These are phyloP conservation scores for Vulpes ferrilata DNA, from an alignment of 2,113 vertebrate genomes.

Conservation along the genomic window DNA sequence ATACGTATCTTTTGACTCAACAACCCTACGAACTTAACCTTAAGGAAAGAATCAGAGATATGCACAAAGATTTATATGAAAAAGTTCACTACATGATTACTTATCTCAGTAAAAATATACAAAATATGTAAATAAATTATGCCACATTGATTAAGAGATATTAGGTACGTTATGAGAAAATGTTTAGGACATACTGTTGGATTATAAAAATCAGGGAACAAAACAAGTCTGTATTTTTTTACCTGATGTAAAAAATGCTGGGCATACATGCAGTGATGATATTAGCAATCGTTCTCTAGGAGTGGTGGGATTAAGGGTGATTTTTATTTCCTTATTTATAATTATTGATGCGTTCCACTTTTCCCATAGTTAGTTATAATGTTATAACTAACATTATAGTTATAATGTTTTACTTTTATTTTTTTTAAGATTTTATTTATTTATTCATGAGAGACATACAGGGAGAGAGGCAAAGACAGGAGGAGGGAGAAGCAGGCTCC, in stretches of 20 bases:
- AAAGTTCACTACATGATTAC: not conserved
- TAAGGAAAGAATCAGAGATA: not conserved
- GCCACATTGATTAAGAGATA: not conserved
- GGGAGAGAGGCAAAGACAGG: no score
- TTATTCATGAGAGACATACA: no score
- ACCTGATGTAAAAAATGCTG: not conserved
- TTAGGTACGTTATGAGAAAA: not conserved
- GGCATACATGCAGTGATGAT: not conserved
- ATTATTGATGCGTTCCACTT: not conserved
- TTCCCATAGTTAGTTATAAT: not conserved
- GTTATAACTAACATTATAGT: not conserved
- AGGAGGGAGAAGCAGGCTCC: no score
- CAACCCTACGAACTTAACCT: not conserved
- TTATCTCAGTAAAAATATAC: not conserved
- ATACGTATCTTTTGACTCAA: not conserved
- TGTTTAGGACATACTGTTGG: not conserved
- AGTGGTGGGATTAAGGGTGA: not conserved
- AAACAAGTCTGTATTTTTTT: not conserved
- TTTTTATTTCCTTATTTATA: slow-evolving; percentile 24
- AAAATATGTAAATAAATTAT: slow-evolving; percentile 5
- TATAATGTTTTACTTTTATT: not conserved
- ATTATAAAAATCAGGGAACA: not conserved
- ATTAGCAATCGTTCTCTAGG: not conserved
- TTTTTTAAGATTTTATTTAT: not conserved
- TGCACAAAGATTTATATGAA: not conserved